These are phyloP conservation scores for Ashinkailepas kermadecensis DNA, from an alignment of 2,888 invertebrate genomes.

Conservation along the genomic window DNA sequence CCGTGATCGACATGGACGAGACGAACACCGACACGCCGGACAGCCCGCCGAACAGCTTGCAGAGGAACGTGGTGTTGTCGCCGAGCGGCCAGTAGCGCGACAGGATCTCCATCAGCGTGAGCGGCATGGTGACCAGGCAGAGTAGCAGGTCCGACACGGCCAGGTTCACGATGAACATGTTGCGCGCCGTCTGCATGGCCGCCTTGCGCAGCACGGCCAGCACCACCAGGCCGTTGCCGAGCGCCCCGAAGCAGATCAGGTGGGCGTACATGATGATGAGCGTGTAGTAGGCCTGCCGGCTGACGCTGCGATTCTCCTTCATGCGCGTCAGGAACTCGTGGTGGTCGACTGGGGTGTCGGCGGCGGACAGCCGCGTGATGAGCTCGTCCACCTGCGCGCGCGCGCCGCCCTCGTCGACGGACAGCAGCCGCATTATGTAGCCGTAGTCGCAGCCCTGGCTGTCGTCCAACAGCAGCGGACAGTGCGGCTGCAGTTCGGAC, in stretches of 20 bases:
- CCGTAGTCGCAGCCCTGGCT: no score
- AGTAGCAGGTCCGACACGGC: constrained; percentile 71
- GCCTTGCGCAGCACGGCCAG: constrained; percentile 68
- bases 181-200: constrained; percentile 82
- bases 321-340: constrained; percentile 35
- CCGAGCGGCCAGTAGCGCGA: constrained; percentile 82
- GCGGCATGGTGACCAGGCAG: constrained; percentile 81
- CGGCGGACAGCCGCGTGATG: no score
- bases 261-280: constrained; percentile 63
- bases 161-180: constrained; percentile 85
- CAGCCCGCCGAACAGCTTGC: constrained; percentile 76
- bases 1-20: constrained; percentile 86
- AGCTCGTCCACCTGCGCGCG: no score
- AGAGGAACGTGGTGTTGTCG: constrained; percentile 55
- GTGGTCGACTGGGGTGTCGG: neutral
- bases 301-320: constrained; percentile 56
- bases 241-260: constrained; percentile 71
- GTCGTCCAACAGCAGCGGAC: no score
- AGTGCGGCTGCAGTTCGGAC: no score
- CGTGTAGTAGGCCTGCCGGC: constrained; percentile 58
- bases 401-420: no score
- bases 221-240: constrained; percentile 80
- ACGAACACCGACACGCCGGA: constrained; percentile 89
- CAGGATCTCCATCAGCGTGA: constrained; percentile 77
- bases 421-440: no score